Evolutionary conservation across 2,113 vertebrate species (phyloP).

Genomic region (Dipodomys spectabilis): DNA sequence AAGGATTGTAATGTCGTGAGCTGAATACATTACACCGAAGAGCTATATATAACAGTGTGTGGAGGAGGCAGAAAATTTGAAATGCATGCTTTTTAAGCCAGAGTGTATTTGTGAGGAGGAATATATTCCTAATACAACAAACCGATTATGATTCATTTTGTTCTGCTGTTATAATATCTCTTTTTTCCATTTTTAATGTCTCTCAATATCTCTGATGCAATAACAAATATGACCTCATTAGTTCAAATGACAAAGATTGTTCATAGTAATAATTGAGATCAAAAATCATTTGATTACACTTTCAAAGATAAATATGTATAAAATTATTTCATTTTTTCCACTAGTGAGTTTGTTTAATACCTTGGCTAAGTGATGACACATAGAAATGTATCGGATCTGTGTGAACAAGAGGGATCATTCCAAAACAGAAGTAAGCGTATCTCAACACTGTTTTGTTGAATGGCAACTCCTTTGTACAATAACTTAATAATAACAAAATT

Average conservation of each 20-base stretch:
- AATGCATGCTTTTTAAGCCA: slow-evolving; percentile 39
- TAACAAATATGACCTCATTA: background rate
- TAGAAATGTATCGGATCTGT: background rate
- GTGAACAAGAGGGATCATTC: background rate
- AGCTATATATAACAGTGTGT: slow-evolving; percentile 50
- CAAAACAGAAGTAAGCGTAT: background rate
- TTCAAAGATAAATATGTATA: background rate
- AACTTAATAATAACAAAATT: too few species aligned
- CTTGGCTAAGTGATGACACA: background rate
- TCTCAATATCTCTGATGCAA: background rate
- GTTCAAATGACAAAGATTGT: background rate
- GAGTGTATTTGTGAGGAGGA: slow-evolving; percentile 30
- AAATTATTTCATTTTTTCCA: background rate
- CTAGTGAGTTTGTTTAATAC: background rate
- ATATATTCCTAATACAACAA: background rate
- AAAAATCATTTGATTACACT: background rate
- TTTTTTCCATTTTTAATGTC: too few species aligned
- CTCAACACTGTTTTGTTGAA: background rate
- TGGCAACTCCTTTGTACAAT: background rate
- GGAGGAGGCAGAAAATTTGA: background rate
- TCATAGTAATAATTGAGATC: background rate
- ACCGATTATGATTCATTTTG: background rate
- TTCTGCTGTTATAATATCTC: background rate
- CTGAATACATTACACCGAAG: slow-evolving; percentile 62
- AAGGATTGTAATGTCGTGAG: slow-evolving; percentile 55